These are phyloP conservation scores for Loris lydekkerianus DNA, from an alignment of 2,797 vertebrate genomes.

Conservation along the genomic window DNA sequence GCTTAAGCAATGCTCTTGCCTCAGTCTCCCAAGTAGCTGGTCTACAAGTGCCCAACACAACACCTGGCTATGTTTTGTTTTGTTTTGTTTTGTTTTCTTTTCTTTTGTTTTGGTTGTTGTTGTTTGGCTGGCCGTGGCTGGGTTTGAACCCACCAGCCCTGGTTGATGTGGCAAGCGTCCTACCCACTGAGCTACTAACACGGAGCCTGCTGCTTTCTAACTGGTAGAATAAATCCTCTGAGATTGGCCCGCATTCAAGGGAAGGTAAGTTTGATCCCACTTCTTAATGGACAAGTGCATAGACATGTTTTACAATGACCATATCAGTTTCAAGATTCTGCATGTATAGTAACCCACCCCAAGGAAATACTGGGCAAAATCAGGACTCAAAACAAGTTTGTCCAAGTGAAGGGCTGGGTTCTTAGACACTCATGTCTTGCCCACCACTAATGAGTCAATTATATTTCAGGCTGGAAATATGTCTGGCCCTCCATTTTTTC, in stretches of 20 bases:
- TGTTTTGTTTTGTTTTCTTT: too few species aligned
- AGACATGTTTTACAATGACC: neutral
- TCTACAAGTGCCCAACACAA: too few species aligned
- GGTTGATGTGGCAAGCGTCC: too few species aligned
- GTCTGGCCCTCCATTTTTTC: neutral
- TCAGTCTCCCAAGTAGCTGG: too few species aligned
- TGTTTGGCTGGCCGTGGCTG: too few species aligned
- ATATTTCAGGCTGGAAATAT: neutral
- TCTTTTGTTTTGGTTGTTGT: too few species aligned
- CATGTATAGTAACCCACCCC: neutral
- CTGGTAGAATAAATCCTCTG: neutral
- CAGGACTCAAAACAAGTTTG: neutral
- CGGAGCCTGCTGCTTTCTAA: neutral
- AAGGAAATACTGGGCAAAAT: neutral
- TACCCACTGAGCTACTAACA: too few species aligned
- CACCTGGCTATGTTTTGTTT: too few species aligned
- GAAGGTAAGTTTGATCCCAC: neutral
- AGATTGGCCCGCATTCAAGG: accelerated
- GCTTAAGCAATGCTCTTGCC: too few species aligned
- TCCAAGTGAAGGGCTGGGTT: neutral
- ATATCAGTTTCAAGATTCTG: neutral
- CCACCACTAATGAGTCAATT: neutral
- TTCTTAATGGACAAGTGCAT: neutral
- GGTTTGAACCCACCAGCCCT: too few species aligned
- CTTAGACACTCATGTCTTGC: neutral